Base-by-base conservation (phyloP, 1,140 invertebrate genomes). In the Anthonomus grandis region DNA sequence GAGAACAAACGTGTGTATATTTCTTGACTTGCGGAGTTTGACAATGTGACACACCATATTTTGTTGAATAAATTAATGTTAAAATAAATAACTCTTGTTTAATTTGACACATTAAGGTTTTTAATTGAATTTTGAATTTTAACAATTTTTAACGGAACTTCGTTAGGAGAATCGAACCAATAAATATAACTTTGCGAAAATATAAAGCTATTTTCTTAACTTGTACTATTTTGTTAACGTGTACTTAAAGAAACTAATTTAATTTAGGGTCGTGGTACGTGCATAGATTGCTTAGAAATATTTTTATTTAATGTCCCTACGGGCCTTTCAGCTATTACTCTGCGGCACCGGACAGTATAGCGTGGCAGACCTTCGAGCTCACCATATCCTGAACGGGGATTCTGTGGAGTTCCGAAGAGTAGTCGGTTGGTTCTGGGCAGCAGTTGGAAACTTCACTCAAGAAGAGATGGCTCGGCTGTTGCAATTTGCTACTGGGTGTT, bases 331-430 rank as follows among this genome's bases (percentile, higher is more conserved):
- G 91, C 74, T 95, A 56, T 74, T 97, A 17, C 82, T 95, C 68
- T 95, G 93, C 75, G 93, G 93, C 53, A 93, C 91, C 49, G 91
- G 90, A n/a, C 90, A 94, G 68, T 93, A 95, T 75, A 93, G 86
- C 59, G 86, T 95, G 45, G 81, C 89, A 12, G 93, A 97, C 76
- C 87, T 95, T 74, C 86, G 89, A 64, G 82, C 86, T 8, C 87
- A 96, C 77, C 90, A 95, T 72, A 84, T 90, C 60, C 83, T 93
- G 13, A 89, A 87, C 69, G 92, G 91, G 10, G 84, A 85, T 48
- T 91, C 89, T 0, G 78, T 86, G 0, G 88, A 91, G 68, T 95
- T 95, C 74, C 78, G 86, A 27, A 83, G 90, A 49, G 85, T 94
- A 34, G 76, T 96, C 15, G 87, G 86, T 59, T 96, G 93, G 93